A percentile compares a stretch with the other conserved stretches of the same genome.
These are phyloP conservation scores for Drosophila koepferae DNA, from an alignment of 2,888 invertebrate species.

Conservation along the genomic window DNA sequence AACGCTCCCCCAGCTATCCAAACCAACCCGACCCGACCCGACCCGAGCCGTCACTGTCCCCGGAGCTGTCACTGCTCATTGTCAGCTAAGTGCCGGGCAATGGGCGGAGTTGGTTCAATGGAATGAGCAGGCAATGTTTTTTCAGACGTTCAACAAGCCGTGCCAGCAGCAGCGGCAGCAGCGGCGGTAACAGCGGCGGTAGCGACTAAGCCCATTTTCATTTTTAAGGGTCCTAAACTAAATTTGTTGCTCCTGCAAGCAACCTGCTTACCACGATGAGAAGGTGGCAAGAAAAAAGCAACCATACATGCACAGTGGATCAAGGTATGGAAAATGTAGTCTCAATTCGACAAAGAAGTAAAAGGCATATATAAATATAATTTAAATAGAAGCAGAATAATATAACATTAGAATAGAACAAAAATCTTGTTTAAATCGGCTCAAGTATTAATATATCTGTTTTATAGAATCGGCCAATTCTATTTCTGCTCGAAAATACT, in stretches of 20 bases:
- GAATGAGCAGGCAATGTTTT: conserved; percentile 11
- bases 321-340: neutral
- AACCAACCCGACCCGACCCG: neutral
- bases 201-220: conserved; percentile 63
- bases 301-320: conserved; percentile 61
- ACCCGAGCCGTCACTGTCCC: conserved; percentile 39
- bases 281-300: conserved; percentile 54
- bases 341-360: neutral
- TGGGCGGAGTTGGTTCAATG: conserved; percentile 41
- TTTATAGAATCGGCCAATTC: too few species aligned
- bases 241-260: conserved; percentile 59
- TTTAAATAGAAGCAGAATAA: neutral
- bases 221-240: conserved; percentile 71
- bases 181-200: conserved; percentile 20
- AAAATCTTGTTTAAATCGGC: too few species aligned
- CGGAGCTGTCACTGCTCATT: conserved; percentile 75
- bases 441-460: too few species aligned
- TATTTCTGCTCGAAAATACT: too few species aligned
- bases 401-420: too few species aligned
- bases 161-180: conserved; percentile 21
- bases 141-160: conserved; percentile 49
- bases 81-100: conserved; percentile 71
- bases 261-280: conserved; percentile 52
- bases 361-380: neutral
- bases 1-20: neutral